These are phyloP conservation scores for Leptocoma aspasia DNA, from an alignment of 2,113 vertebrate genomes.

Conservation along the genomic window DNA sequence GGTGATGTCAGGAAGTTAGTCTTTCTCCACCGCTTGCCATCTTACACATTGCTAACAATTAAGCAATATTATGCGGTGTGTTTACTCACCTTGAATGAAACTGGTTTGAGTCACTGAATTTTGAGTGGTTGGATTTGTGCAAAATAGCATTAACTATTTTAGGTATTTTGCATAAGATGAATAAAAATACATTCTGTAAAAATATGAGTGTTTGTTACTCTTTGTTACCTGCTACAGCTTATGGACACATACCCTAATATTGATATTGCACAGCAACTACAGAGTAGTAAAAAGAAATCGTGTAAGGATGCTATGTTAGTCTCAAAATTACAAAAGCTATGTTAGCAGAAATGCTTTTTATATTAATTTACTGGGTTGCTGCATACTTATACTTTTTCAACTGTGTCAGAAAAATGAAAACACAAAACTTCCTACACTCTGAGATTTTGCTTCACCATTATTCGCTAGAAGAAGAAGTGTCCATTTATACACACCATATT, in stretches of 20 bases:
- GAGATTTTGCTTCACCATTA: neutral
- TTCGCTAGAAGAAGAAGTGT: neutral
- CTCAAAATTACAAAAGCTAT: neutral
- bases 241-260: neutral
- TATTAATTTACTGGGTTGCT: neutral
- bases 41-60: neutral
- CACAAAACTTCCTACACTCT: neutral
- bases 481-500: neutral
- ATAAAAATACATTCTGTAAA: neutral
- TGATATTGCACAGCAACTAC: neutral
- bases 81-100: neutral
- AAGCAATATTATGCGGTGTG: neutral
- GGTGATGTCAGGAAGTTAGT: neutral
- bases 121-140: neutral
- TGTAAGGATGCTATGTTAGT: fast-evolving
- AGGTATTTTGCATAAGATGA: neutral
- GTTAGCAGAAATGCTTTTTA: neutral
- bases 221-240: neutral
- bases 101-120: neutral
- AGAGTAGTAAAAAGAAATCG: neutral
- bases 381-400: neutral
- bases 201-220: neutral
- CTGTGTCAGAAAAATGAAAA: neutral
- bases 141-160: neutral
- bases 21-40: neutral